Conservation (phyloP, 2,113 vertebrate genomes). For the Bombycilla garrulus region DNA sequence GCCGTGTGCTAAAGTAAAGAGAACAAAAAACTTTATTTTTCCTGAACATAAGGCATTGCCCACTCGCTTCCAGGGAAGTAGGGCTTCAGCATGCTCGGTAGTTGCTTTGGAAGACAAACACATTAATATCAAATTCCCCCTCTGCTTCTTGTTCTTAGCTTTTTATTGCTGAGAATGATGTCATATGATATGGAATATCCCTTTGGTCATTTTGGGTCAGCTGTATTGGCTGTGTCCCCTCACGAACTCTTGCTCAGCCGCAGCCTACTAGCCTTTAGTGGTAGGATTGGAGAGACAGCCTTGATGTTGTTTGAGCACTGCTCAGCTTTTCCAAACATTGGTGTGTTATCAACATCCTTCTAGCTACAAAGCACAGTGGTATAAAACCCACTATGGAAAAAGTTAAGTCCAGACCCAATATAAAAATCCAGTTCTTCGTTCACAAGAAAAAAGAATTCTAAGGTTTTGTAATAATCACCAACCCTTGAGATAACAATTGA, state of each 20-base stretch:
- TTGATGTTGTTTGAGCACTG: background rate
- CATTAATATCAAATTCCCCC: background rate
- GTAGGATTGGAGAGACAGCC: background rate
- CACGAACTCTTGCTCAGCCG: background rate
- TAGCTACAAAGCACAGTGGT: background rate
- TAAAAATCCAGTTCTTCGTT: background rate
- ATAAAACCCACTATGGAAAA: background rate
- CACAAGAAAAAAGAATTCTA: rapidly evolving
- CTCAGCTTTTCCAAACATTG: background rate
- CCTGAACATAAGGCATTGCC: rapidly evolving
- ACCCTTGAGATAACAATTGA: background rate
- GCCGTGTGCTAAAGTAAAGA: rapidly evolving
- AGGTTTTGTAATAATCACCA: background rate
- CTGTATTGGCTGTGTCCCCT: background rate
- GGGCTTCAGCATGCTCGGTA: no score
- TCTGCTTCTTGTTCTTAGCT: background rate
- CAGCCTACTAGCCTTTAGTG: background rate
- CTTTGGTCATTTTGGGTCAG: background rate
- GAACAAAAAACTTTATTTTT: background rate
- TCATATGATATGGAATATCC: no score
- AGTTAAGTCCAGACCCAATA: background rate
- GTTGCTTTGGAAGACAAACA: background rate
- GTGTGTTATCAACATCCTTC: background rate
- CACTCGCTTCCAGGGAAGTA: background rate
- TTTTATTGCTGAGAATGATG: background rate